phyloP scores from a whole-genome alignment of 2,888 invertebrate species.

The Hemicrepidius hirtus region DNA sequence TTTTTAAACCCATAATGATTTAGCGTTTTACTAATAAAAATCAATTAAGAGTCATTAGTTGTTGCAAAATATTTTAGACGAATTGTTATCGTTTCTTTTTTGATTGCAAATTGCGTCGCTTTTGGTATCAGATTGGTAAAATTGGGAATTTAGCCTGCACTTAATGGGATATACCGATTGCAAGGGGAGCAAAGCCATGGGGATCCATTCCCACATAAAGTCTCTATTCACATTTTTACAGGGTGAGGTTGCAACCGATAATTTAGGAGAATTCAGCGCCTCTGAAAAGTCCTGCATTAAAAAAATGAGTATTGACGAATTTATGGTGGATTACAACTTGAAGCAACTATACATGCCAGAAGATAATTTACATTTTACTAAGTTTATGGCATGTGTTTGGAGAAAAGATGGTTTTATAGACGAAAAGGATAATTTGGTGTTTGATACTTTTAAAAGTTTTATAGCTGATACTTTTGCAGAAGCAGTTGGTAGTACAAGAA shows the following conservation, averaged over 20 bases:
- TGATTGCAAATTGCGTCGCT: no score
- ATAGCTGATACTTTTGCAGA: conserved; percentile 36
- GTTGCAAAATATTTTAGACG: no score
- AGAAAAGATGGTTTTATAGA: conserved; percentile 45
- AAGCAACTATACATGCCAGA: conserved; percentile 47
- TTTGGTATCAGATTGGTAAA: no score
- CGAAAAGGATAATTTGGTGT: conserved; percentile 34
- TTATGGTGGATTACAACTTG: conserved; percentile 38
- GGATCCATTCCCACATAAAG: no score
- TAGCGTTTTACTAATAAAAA: no score
- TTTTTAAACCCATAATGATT: no score
- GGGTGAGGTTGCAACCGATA: conserved; percentile 22
- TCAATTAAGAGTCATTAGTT: no score
- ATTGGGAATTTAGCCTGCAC: no score
- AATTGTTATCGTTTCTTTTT: no score
- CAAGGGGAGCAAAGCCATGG: no score
- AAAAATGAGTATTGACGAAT: conserved; percentile 42
- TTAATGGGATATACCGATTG: no score
- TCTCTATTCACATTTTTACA: conserved; percentile 1
- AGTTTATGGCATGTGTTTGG: conserved; percentile 46
- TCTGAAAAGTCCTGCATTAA: conserved; percentile 35
- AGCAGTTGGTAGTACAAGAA: conserved; percentile 26
- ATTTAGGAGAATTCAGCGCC: conserved; percentile 33
- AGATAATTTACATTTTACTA: conserved; percentile 33
- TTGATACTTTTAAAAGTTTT: conserved; percentile 26